Base-by-base conservation (phyloP, 2,113 vertebrate species). In the Calyptomena viridis region DNA sequence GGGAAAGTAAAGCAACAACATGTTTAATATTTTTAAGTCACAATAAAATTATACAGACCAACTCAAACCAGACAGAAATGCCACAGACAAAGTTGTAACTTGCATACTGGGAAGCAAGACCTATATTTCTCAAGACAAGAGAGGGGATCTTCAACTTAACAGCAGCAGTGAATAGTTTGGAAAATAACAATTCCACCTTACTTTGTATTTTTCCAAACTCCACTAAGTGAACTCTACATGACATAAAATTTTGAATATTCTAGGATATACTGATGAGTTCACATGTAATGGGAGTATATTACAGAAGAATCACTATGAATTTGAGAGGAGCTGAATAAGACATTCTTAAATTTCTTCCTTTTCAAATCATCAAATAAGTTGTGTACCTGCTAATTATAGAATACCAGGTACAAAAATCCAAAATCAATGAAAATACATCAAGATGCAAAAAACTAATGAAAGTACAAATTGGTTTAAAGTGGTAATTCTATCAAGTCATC, bases 1-100 rank as follows among this genome's bases (percentile, higher is more conserved):
- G 40, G 55, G 24, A 74, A 96, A 95, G 82, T 90, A 95, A 96
- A 93, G 76, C 80, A 79, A 90, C 67, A 87, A 46, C 53, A 55
- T 7, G 27, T 78, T 93, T 68, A 86, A 83, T 81, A 58, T 37
- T 92, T 85, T 86, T 69, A 84, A 80, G 58, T 60, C 69, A 94
- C 33, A 93, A 90, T 30, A 84, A 84, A 95, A 90, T 94, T 25
- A 89, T 12, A 46, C 46, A 47, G 46, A 47, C 10, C 8, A 76
- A 72, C 50, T 35, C 67, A 86, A 94, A 96, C 46, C 42, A 87
- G 35, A 64, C 13, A 47, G 7, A 79, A 84, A 55, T 35, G 42
- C 6, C 28, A 71, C 4, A 75, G n/a, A 21, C 15, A 69, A 62
- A 81, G 25, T 58, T 85, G 37, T 63, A 68, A 49, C n/a, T 59